phyloP scores from a whole-genome alignment of 2,888 invertebrate species.

The Panzeria rudis region DNA sequence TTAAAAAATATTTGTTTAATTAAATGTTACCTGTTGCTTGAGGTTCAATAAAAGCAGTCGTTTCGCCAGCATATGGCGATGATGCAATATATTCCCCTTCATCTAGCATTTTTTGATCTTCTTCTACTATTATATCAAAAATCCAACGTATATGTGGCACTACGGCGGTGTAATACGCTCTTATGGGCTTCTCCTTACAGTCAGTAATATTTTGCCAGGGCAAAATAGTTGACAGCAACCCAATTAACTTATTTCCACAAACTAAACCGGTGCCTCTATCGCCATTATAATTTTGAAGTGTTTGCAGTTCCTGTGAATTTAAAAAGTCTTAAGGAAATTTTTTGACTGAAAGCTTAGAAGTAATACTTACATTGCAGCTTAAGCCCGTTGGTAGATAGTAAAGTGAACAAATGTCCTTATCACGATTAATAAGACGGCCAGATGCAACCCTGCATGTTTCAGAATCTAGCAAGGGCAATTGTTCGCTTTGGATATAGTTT shows the following conservation, averaged over 20 bases:
- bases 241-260: constrained; percentile 72
- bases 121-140: constrained; percentile 68
- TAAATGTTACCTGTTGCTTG: constrained; percentile 33
- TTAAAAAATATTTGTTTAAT: not conserved
- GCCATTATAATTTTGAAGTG: constrained; percentile 65
- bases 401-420: constrained; percentile 74
- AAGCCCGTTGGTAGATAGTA: constrained; percentile 72
- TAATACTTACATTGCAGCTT: constrained; percentile 73
- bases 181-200: constrained; percentile 67
- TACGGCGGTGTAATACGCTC: constrained; percentile 74
- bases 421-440: constrained; percentile 50
- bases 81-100: constrained; percentile 60
- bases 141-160: constrained; percentile 75
- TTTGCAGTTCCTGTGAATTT: constrained; percentile 61
- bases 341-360: not conserved
- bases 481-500: constrained; percentile 72
- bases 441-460: constrained; percentile 68
- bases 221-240: constrained; percentile 73
- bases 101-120: constrained; percentile 67
- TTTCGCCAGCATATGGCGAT: constrained; percentile 64
- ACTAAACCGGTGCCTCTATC: constrained; percentile 75
- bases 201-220: constrained; percentile 54
- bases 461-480: constrained; percentile 67
- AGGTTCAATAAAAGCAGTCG: constrained; percentile 56
- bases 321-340: not conserved